phyloP scores from a whole-genome alignment of 2,113 vertebrate genomes.

The Nesogale talazaci region DNA sequence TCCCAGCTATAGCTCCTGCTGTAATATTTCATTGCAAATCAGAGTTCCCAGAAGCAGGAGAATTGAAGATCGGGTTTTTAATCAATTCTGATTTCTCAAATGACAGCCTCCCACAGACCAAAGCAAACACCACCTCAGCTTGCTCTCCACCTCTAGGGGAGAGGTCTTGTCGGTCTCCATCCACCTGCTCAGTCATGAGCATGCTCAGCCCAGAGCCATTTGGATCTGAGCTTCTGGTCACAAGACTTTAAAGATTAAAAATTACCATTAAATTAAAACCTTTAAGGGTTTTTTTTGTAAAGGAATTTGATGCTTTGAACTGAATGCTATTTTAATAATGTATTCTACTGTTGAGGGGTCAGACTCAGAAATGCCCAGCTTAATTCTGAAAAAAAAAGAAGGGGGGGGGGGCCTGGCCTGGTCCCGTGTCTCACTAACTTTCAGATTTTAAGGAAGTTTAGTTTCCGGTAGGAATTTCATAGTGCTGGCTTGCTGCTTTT shows the following conservation, averaged over 20 bases:
- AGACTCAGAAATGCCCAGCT: neutral
- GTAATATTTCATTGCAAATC: neutral
- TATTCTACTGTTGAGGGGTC: neutral
- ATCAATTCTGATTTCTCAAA: neutral
- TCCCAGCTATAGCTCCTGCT: neutral
- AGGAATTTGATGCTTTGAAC: neutral
- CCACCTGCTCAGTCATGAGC: no score
- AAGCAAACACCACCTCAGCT: neutral
- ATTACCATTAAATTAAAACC: neutral
- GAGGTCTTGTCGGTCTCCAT: accelerated
- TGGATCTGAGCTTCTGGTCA: neutral
- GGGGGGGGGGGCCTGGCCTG: neutral
- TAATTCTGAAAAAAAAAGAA: neutral
- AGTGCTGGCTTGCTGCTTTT: neutral
- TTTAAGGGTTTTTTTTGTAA: neutral
- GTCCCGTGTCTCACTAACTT: neutral
- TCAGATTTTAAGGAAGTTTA: neutral
- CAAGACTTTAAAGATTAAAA: constrained; percentile 1
- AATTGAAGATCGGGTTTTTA: neutral
- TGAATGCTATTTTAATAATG: neutral
- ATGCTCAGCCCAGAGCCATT: neutral
- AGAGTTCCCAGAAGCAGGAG: neutral
- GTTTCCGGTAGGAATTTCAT: neutral
- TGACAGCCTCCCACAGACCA: neutral
- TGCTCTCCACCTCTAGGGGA: no score